Base-by-base conservation (phyloP, 1,140 invertebrate genomes). In the Gonioctena quinquepunctata region DNA sequence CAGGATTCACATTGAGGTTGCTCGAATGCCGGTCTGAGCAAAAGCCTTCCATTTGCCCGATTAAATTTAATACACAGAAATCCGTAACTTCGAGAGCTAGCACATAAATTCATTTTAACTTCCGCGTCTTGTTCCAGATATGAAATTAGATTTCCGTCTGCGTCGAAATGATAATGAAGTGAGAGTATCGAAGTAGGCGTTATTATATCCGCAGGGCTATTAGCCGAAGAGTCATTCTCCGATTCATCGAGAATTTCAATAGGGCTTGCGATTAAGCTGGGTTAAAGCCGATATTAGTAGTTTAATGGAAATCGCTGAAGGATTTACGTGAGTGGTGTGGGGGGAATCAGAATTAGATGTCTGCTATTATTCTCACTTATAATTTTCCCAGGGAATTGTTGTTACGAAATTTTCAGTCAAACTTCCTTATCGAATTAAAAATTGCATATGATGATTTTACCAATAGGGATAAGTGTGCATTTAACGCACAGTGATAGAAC, bases 121-220 rank as follows among this genome's bases (percentile, higher is more conserved):
- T n/a, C n/a, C n/a, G n/a, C n/a, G 33, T 42, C 33, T 42, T 42
- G 33, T 42, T 42, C 33, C 11, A 42, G 33, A 42, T 42, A 42
- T 42, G 13, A 42, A 42, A 42, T 42, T 42, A 42, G 33, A 42
- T 42, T 25, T n/a, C 26, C 27, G 23, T 18, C n/a, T 25, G 26
- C 16, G 21, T 62, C 18, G 6, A n/a, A 8, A 62, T 28, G 18
- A 54, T 54, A 54, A 54, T 21, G 52, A 54, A 54, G n/a, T 19
- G 19, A 3, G 0, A 54, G 52, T 6, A 54, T 21, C 52, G 22
- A 23, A 54, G 52, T 54, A 54, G 52, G 52, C 52, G 52, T 54
- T 54, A 54, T 54, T 54, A 54, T 54, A 54, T 54, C 19, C 22
- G n/a, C 18, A 11, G 52, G 33, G 52, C 19, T 54, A 54, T 54